These are phyloP conservation scores for Lasioglossum albipes DNA, from an alignment of 1,140 invertebrate genomes.

Conservation along the genomic window DNA sequence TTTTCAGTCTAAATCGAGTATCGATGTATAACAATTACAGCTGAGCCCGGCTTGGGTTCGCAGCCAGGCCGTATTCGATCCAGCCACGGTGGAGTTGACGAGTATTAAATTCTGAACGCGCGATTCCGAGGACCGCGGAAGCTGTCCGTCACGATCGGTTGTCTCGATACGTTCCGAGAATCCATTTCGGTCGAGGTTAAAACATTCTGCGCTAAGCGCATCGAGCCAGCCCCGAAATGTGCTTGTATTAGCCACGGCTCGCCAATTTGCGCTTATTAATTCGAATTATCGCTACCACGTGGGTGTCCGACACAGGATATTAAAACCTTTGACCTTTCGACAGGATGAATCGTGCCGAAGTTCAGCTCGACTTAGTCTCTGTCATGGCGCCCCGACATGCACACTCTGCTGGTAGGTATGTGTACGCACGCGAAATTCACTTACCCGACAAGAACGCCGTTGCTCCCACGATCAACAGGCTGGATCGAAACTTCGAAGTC, in stretches of 20 bases:
- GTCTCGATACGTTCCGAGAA: constrained; percentile 49
- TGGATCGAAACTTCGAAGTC: constrained; percentile 26
- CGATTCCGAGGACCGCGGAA: constrained; percentile 40
- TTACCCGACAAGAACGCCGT: constrained; percentile 18
- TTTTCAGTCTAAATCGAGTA: background rate
- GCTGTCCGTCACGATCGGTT: constrained; percentile 44
- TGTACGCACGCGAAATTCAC: constrained; percentile 27
- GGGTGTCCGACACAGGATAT: constrained; percentile 76
- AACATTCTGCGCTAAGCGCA: constrained; percentile 21
- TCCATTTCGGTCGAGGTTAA: constrained; percentile 46
- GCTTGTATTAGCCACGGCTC: constrained; percentile 56
- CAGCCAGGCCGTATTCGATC: constrained; percentile 5
- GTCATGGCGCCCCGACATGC: background rate
- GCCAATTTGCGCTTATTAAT: constrained; percentile 79
- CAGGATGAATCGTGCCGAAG: constrained; percentile 66
- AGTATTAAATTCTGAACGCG: constrained; percentile 33
- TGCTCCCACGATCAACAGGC: constrained; percentile 32
- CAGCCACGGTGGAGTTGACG: background rate
- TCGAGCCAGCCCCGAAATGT: constrained; percentile 34
- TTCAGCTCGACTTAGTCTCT: constrained; percentile 39
- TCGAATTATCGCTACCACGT: constrained; percentile 78
- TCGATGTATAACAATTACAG: constrained; percentile 9
- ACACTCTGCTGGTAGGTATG: too few species aligned
- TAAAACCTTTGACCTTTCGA: constrained; percentile 79
- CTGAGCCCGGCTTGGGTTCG: background rate